Conservation (phyloP, 2,113 vertebrate species). For the Brachionichthys hirsutus region DNA sequence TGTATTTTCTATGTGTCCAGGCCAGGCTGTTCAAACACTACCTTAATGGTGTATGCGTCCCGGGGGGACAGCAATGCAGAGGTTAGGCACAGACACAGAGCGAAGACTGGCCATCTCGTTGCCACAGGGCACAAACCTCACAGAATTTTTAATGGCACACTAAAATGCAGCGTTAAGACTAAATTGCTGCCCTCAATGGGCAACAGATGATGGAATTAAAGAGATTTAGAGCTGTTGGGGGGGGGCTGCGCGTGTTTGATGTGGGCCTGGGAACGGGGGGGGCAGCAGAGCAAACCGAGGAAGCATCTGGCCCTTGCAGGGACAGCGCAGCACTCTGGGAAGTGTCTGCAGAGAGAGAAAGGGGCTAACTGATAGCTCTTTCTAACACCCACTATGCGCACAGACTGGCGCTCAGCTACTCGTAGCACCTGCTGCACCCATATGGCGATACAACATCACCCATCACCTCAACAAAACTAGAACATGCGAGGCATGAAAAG, state of each 20-base stretch:
- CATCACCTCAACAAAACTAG: slow-evolving; percentile 56
- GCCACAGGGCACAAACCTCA: slow-evolving; percentile 58
- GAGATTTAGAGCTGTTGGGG: slow-evolving; percentile 74
- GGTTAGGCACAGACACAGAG: slow-evolving; percentile 54
- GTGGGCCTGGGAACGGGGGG: slow-evolving; percentile 56
- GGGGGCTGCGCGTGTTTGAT: slow-evolving; percentile 62
- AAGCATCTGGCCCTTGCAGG: slow-evolving; percentile 68
- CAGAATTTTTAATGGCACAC: slow-evolving; percentile 73
- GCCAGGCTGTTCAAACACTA: slow-evolving; percentile 52
- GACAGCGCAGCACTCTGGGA: slow-evolving; percentile 53
- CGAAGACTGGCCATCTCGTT: slow-evolving; percentile 50
- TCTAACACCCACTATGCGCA: slow-evolving; percentile 45
- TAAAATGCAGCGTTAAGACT: slow-evolving; percentile 74
- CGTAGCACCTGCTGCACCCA: slow-evolving; percentile 66
- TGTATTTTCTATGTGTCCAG: slow-evolving; percentile 44
- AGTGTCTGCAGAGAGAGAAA: slow-evolving; percentile 48
- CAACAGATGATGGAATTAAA: slow-evolving; percentile 79
- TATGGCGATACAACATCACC: slow-evolving; percentile 53
- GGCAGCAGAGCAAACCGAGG: slow-evolving; percentile 61
- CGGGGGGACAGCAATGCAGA: slow-evolving; percentile 36
- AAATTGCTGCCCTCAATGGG: slow-evolving; percentile 75
- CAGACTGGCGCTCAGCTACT: slow-evolving; percentile 49
- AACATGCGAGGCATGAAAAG: slow-evolving; percentile 32
- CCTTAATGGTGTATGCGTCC: slow-evolving; percentile 52
- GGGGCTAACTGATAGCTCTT: slow-evolving; percentile 57